Evolutionary conservation across 2,113 vertebrate genomes (phyloP), one percentile per base, ranked within the genome.

Genomic region (Orientallactaga bullata): DNA sequence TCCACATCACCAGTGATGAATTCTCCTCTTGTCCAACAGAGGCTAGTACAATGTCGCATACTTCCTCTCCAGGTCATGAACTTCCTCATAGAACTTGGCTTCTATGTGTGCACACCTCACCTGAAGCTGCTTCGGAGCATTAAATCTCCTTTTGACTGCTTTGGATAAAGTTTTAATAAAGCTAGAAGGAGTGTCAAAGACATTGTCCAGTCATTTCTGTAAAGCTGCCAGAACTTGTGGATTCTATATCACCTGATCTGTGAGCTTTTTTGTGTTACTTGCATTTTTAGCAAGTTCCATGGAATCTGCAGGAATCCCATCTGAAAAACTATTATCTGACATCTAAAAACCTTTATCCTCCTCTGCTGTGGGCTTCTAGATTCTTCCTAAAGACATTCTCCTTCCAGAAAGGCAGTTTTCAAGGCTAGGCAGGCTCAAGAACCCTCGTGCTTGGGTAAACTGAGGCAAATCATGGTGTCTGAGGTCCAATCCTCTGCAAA

Each of bases 61-160:
- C 92, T 99, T 99, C 95, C 99, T 98, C 98, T 99, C 99, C 88
- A 99, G 96, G 96, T 99, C 99, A 11, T 99, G 99, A n/a, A 99
- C 99, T 96, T 99, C 99, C 94, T 99, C 99, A 51, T 99, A 99
- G 98, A 99, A 99, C 96, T 99, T 99, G 84, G 99, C 99, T 96
- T 99, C 99, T 97, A 99, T 99, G 97, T 99, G 99, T 23, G 99
- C 99, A 88, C 99, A 99, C 76, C 99, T 99, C 96, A 99, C 99
- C 97, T 99, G 99, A 24, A 99, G 99, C 95, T 99, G 99, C 96
- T 99, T 99, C 98, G 99, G 96, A 24, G 99, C 99, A 78, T 99
- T 98, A 61, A 99, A 98, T 98, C 99, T 98, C 97, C 99, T 98
- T 96, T 99, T 99, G 85, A 99, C 99, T 30, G 98, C 98, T 98